Percentiles rank a stretch among this genome's conserved stretches.
Conservation (phyloP, 35 echinoderm and acorn worm genomes). For the Ophiothrix spiculata region DNA sequence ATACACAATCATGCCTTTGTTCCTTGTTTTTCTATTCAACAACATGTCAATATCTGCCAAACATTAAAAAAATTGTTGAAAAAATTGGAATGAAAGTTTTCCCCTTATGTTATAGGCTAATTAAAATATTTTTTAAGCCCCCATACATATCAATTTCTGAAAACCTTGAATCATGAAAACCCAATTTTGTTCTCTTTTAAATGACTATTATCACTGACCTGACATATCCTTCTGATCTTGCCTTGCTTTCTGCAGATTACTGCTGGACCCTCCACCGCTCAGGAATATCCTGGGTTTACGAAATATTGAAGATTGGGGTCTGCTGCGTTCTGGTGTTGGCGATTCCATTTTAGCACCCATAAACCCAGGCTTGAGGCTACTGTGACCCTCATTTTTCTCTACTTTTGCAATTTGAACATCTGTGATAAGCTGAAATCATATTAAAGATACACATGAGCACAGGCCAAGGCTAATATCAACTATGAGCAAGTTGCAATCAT, state of each 20-base stretch:
- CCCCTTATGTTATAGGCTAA: slow-evolving; percentile 65
- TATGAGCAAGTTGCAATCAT: background rate
- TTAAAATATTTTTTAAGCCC: background rate
- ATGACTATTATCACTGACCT: background rate
- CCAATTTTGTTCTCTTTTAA: background rate
- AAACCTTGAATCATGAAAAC: too few species aligned
- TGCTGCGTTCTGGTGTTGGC: slow-evolving; percentile 59
- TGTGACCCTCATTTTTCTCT: background rate
- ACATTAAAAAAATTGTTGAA: too few species aligned
- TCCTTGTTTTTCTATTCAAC: too few species aligned
- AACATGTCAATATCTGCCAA: too few species aligned
- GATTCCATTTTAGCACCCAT: slow-evolving; percentile 30
- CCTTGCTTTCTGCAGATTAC: background rate
- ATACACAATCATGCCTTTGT: too few species aligned
- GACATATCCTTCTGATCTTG: slow-evolving; percentile 21
- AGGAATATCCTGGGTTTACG: slow-evolving; percentile 6
- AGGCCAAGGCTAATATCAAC: background rate
- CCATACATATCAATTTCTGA: background rate
- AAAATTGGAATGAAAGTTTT: slow-evolving; percentile 48
- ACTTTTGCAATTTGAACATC: slow-evolving; percentile 23
- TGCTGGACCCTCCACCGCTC: background rate
- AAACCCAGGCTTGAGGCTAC: slow-evolving; percentile 15
- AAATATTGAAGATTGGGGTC: slow-evolving; percentile 53
- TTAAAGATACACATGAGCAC: background rate
- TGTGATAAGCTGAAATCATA: background rate